Base-by-base conservation (phyloP, 2,888 invertebrate species). In the Cetonia aurata region DNA sequence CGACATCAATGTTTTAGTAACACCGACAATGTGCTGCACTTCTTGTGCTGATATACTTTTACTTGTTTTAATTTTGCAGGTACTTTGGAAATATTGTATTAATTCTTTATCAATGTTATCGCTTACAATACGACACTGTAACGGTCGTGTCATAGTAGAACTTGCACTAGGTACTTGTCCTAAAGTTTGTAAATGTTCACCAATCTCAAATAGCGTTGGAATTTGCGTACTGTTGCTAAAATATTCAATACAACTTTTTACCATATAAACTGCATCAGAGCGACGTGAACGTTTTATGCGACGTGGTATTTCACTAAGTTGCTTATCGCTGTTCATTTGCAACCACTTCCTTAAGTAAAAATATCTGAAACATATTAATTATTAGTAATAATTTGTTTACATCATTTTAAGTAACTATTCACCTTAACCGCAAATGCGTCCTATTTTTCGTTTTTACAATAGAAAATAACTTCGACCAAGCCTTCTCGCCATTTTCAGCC, bases 391-490 rank as follows among this genome's bases (percentile, higher is more conserved):
- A 12, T 19, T 55, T 12, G 8, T 59, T 59, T 3, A 56, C 6
- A 10, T 12, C 25, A 52, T 17, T 19, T 44, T 44, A 44, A 44
- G 6, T 44, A 44, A 44, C 10, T 1, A 44, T 13, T 76, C 90
- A 87, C 1, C 71, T 68, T 60, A 69, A 65, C 85, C 86, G 52
- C 91, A 86, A 77, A 89, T 89, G 3, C 87, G 85, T 6, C 86
- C 84, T 70, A 93, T 86, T 72, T 83, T 78, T 57, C 84, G 81
- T 1, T 88, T 17, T 48, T 12, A 71, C 55, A 12, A 44, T n/a
- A 1, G 67, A 13, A 13, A 56, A 84, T 67, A 92, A 86, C 67
- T 80, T 82, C 0, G 86, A 77, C 89, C 89, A 90, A 62, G 86
- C 80, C 1, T 84, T 79, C 0, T 81, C 86, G 0, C 87, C 88